Conservation (phyloP, 2,888 invertebrate genomes). For the Agrochola litura region DNA sequence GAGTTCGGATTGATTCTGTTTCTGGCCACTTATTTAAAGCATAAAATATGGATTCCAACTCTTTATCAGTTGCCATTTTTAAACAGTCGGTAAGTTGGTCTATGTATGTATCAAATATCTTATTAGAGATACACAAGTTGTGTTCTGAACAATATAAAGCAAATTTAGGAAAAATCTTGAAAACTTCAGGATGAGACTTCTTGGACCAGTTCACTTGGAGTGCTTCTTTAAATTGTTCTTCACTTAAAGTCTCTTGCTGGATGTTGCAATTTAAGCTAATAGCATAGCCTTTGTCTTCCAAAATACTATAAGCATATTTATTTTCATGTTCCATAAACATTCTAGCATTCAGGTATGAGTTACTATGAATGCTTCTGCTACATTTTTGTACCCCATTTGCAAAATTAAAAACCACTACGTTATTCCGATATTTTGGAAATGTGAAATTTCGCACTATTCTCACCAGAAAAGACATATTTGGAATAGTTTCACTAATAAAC, state of each 20-base stretch:
- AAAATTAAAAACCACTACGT: conserved; percentile 34
- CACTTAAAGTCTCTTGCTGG: conserved; percentile 54
- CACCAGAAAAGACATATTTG: conserved; percentile 62
- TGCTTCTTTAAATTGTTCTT: conserved; percentile 73
- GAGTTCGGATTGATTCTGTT: conserved; percentile 86
- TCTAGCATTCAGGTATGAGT: conserved; percentile 72
- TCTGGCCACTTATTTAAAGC: conserved; percentile 89
- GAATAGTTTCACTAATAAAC: background rate
- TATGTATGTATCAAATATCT: conserved; percentile 83
- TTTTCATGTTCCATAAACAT: conserved; percentile 86
- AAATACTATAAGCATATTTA: conserved; percentile 81
- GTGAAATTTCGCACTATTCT: conserved; percentile 65
- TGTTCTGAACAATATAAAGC: conserved; percentile 79
- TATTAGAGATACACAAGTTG: conserved; percentile 79
- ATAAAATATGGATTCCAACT: conserved; percentile 89
- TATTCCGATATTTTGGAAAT: conserved; percentile 51
- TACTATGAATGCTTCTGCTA: conserved; percentile 70
- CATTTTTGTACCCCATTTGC: conserved; percentile 57
- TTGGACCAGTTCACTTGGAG: conserved; percentile 76
- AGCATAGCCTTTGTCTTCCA: conserved; percentile 82
- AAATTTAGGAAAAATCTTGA: conserved; percentile 78
- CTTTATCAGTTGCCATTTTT: conserved; percentile 89
- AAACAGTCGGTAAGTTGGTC: conserved; percentile 88
- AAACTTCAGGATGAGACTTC: conserved; percentile 73
- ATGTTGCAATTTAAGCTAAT: conserved; percentile 65